Conservation (phyloP, 2,797 vertebrate genomes). For the Vultur gryphus region DNA sequence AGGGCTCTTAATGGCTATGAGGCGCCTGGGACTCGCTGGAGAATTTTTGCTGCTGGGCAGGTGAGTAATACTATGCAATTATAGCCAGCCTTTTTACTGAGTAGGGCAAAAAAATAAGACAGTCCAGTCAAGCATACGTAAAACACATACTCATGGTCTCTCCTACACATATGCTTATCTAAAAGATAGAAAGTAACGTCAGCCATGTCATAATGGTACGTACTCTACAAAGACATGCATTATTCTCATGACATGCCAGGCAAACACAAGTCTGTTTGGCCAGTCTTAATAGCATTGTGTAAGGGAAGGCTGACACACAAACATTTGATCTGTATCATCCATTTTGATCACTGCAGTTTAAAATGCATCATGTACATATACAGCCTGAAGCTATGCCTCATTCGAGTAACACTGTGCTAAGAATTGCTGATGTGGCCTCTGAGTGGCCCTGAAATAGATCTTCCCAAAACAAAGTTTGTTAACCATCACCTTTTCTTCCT, state of each 20-base stretch:
- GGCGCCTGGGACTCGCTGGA: slow-evolving; percentile 87
- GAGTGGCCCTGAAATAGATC: neutral
- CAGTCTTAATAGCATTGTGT: neutral
- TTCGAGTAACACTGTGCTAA: neutral
- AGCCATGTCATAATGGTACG: neutral
- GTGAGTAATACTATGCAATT: slow-evolving; percentile 73
- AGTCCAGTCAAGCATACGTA: neutral
- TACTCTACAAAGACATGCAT: neutral
- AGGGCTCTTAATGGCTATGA: slow-evolving; percentile 96
- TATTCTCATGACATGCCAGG: neutral
- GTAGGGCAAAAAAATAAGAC: neutral
- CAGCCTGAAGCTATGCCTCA: neutral
- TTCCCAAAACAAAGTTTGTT: neutral
- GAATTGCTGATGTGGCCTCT: neutral
- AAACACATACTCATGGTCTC: neutral
- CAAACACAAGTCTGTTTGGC: neutral
- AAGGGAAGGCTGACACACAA: neutral
- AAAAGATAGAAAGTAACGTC: neutral
- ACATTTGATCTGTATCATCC: neutral
- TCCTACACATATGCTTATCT: accelerated
- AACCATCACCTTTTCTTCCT: neutral
- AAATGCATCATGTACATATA: neutral
- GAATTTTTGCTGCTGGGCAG: slow-evolving; percentile 95
- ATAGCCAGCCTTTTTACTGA: neutral
- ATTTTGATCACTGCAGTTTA: neutral